phyloP scores from a whole-genome alignment of 2,113 vertebrate species.

The Micromys minutus region DNA sequence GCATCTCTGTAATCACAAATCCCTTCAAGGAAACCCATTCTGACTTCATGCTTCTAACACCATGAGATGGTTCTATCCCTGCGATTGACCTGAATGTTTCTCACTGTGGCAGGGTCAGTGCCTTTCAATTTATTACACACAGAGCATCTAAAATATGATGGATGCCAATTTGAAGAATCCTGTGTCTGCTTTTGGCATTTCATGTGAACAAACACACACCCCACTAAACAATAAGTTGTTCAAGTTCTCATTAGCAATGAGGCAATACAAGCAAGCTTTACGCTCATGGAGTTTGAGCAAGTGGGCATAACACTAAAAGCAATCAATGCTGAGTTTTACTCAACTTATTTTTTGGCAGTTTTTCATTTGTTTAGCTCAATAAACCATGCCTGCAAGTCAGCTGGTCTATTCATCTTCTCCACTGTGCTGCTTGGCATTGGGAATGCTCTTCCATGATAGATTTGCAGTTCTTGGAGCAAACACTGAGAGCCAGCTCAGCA shows the following conservation, averaged over 20 bases:
- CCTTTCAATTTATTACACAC: neutral
- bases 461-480: neutral
- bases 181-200: neutral
- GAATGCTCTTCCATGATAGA: neutral
- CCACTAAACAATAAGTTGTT: neutral
- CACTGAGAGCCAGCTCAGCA: neutral
- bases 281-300: neutral
- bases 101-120: neutral
- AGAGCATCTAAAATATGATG: neutral
- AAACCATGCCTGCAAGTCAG: neutral
- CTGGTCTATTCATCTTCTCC: neutral
- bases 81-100: neutral
- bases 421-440: neutral
- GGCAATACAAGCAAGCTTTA: neutral
- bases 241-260: neutral
- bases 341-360: neutral
- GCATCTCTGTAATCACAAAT: conserved; percentile 51
- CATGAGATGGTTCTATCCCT: neutral
- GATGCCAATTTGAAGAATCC: neutral
- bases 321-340: neutral
- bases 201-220: neutral
- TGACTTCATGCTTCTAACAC: neutral
- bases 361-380: neutral
- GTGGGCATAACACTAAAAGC: neutral
- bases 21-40: conserved; percentile 20